Evolutionary conservation across 2,888 invertebrate genomes (phyloP).

Genomic region (Drosophila stalkeri): DNA sequence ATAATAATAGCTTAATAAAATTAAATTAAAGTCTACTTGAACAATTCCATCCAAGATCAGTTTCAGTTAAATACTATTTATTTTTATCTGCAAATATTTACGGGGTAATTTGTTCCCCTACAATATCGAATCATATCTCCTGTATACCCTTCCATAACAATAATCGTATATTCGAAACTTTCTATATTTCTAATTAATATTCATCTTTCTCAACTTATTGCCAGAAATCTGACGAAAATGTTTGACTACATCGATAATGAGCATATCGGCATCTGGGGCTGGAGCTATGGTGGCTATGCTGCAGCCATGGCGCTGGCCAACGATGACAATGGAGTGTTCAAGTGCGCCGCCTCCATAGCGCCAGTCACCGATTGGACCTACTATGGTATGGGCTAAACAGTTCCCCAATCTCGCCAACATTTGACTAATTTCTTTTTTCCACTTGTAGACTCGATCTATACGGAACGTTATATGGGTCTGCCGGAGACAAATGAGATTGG

Average conservation of each 20-base stretch:
- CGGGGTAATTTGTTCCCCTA: too few species aligned
- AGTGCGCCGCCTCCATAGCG: conserved; percentile 97
- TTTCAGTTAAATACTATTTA: too few species aligned
- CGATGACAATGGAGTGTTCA: conserved; percentile 91
- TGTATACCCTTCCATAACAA: neutral
- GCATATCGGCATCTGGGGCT: conserved; percentile 97
- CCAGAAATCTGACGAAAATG: conserved; percentile 86
- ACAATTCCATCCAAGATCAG: too few species aligned
- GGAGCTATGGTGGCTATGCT: conserved; percentile 99
- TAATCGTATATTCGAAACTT: too few species aligned
- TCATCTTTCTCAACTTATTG: conserved; percentile 74
- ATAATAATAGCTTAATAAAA: too few species aligned
- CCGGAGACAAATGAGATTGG: conserved; percentile 91
- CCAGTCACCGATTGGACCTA: conserved; percentile 98
- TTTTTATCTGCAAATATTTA: too few species aligned
- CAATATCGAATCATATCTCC: too few species aligned
- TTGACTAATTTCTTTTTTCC: too few species aligned
- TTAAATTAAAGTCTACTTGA: too few species aligned
- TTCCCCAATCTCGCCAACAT: accelerated
- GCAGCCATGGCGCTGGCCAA: conserved; percentile 94
- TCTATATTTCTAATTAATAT: neutral
- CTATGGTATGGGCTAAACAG: conserved; percentile 89
- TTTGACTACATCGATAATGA: conserved; percentile 91
- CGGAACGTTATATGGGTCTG: conserved; percentile 97
- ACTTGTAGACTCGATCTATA: conserved; percentile 95